Evolutionary conservation across 2,113 vertebrate genomes (phyloP), one percentile per base, ranked within the genome.

Genomic region (Cyanoderma ruficeps): DNA sequence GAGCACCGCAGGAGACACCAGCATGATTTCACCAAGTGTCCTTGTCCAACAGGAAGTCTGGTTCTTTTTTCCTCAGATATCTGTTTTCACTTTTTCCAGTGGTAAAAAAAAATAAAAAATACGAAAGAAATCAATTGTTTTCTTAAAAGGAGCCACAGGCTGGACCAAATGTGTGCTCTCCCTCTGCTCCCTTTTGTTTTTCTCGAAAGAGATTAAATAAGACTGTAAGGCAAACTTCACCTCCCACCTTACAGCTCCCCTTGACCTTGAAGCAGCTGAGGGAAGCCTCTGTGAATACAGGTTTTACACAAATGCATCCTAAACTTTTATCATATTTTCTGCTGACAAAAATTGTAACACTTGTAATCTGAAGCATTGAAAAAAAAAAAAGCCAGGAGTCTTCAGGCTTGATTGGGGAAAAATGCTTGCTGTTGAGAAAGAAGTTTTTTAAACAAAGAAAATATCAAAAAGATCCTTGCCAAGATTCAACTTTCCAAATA

Each of bases 81-180:
- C 86, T 67, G 59, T 47, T 96, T 91, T 92, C 84, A 56, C 52
- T 93, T 96, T 92, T 80, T 50, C 47, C 30, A 52, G 69, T 60
- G 56, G 80, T 63, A 70, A 89, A 89, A 91, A 91, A 89, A 80
- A 89, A 91, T 87, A 91, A 87, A 17, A 57, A 44, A 7, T 17
- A 44, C 11, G 52, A 63, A 93, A 80, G n/a, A 86, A 93, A 56
- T 46, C 37, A 78, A 47, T 71, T 86, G 7, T 67, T 96, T 94
- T 75, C 50, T 39, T 90, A 70, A 86, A 95, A 88, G 55, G 68
- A 92, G 57, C 7, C 33, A 65, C 47, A 50, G 60, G 10, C 41
- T 11, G 42, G 20, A 37, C 44, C n/a, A 81, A 78, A 33, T 44
- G 30, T 59, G 30, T 3, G 24, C 30, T 2, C 7, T 30, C 59